Evolutionary conservation across 2,888 invertebrate genomes (phyloP).

Genomic region (Meteorus colon): DNA sequence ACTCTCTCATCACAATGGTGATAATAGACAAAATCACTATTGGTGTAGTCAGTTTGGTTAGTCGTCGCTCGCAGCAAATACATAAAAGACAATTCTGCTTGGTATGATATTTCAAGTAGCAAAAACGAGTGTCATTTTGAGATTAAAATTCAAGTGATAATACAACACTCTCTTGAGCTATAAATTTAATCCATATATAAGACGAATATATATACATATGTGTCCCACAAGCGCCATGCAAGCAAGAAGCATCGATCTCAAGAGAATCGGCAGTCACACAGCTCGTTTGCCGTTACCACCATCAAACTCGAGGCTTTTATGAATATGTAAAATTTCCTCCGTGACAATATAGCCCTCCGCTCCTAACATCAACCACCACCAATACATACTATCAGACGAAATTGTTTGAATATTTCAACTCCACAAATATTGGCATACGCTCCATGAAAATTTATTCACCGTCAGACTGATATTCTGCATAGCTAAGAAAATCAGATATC

Average conservation of each 20-base stretch:
- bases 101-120: too few species aligned
- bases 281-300: conserved; percentile 46
- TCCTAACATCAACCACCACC: conserved; percentile 12
- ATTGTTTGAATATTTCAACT: conserved; percentile 61
- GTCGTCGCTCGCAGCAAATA: too few species aligned
- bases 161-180: neutral
- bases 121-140: neutral
- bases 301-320: conserved; percentile 57
- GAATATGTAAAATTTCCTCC: conserved; percentile 65
- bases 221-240: conserved; percentile 4
- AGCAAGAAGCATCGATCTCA: conserved; percentile 32
- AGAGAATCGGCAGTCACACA: conserved; percentile 44
- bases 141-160: neutral
- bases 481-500: conserved; percentile 24
- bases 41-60: neutral
- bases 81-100: too few species aligned
- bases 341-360: conserved; percentile 23
- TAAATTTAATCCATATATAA: neutral
- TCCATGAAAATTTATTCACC: conserved; percentile 59
- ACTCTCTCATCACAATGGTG: neutral
- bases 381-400: conserved; percentile 54
- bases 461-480: conserved; percentile 17
- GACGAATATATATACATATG: conserved; percentile 13
- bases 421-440: conserved; percentile 65
- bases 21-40: conserved; percentile 23